phyloP scores from a whole-genome alignment of 1,140 invertebrate genomes.

The Thrips palmi region DNA sequence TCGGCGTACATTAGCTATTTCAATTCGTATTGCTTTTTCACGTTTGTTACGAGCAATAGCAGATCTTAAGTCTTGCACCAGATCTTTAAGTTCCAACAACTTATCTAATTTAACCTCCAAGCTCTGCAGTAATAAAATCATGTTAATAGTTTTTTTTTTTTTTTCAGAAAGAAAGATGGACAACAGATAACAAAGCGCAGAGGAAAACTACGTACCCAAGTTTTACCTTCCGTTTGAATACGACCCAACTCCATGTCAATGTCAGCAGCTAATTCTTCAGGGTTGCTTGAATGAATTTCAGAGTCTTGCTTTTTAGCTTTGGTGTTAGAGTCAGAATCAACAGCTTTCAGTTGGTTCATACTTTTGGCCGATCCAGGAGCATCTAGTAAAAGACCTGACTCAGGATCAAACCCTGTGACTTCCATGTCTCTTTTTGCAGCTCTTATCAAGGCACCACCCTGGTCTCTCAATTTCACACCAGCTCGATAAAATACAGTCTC shows the following conservation, averaged over 20 bases:
- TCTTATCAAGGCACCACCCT: slow-evolving; percentile 57
- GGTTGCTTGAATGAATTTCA: slow-evolving; percentile 7
- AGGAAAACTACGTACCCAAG: no score
- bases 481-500: slow-evolving; percentile 74
- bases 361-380: slow-evolving; percentile 20
- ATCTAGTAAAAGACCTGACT: slow-evolving; percentile 6
- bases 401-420: slow-evolving; percentile 35
- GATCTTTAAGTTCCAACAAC: slow-evolving; percentile 30
- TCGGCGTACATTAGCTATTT: no score
- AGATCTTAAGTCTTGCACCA: slow-evolving; percentile 31
- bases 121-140: slow-evolving; percentile 10
- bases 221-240: no score
- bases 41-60: no score
- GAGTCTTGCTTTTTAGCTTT: slow-evolving; percentile 22
- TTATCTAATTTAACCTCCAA: slow-evolving; percentile 27
- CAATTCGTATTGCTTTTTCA: no score
- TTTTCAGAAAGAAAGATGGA: slow-evolving; percentile 2
- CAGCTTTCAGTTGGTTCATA: slow-evolving; percentile 16
- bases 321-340: slow-evolving; percentile 12
- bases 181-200: no score
- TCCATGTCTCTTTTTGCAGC: slow-evolving; percentile 56
- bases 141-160: slow-evolving; percentile 1
- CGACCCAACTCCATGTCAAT: slow-evolving; percentile 28
- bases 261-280: slow-evolving; percentile 26
- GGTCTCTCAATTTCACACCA: slow-evolving; percentile 71